phyloP scores from a whole-genome alignment of 2,888 invertebrate genomes.

The Eueremaeus valkanovi region DNA sequence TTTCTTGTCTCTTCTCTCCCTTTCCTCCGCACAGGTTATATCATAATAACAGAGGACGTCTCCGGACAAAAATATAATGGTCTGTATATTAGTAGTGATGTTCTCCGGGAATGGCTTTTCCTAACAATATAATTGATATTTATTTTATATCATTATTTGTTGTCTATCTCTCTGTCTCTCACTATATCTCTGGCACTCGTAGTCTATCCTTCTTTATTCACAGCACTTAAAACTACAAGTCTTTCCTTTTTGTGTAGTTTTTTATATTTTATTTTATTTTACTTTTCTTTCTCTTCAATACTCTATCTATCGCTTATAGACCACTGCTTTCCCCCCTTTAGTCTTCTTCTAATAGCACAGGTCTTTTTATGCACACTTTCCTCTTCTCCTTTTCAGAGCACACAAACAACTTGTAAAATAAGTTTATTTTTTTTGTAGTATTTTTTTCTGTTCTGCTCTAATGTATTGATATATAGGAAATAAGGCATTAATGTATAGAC shows the following conservation, averaged over 20 bases:
- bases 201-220: not conserved
- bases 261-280: not conserved
- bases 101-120: not conserved
- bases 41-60: constrained; percentile 36
- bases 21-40: constrained; percentile 28
- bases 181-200: not conserved
- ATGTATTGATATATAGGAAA: too few species aligned
- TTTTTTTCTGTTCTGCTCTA: too few species aligned
- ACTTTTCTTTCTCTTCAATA: not conserved
- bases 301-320: too few species aligned
- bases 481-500: not conserved
- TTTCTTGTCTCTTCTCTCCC: not conserved
- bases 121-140: constrained; percentile 20
- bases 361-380: too few species aligned
- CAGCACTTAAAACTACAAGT: not conserved
- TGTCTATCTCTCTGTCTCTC: constrained; percentile 13
- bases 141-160: constrained; percentile 14
- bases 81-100: constrained; percentile 26
- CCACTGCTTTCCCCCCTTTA: not conserved
- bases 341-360: not conserved
- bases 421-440: not conserved
- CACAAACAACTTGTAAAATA: not conserved
- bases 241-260: not conserved
- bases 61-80: constrained; percentile 41
- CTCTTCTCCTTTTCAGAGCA: not conserved